These are phyloP conservation scores for Halisarca cf. caerulea DNA, from an alignment of 37 sponge, comb jelly and placozoan species.

Conservation along the genomic window DNA sequence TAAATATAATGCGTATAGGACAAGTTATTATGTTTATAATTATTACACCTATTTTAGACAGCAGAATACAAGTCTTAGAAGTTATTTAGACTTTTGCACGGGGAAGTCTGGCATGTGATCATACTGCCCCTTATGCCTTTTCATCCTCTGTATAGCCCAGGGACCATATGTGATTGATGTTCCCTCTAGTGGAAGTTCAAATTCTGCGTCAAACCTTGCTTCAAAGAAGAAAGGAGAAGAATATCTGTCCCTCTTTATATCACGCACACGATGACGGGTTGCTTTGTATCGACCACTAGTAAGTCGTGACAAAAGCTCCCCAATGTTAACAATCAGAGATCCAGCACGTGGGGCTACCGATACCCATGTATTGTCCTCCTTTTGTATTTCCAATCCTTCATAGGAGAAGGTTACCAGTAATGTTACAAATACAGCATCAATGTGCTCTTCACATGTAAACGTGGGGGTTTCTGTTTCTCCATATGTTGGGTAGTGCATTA, in stretches of 20 bases:
- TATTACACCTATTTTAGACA: no score
- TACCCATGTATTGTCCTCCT: constrained; percentile 30
- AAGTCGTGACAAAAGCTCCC: constrained; percentile 24
- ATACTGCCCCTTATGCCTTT: constrained; percentile 23
- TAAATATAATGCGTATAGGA: no score
- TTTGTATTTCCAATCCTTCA: constrained; percentile 37
- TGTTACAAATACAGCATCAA: constrained; percentile 49
- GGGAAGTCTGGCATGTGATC: constrained; percentile 15
- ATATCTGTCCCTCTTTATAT: constrained; percentile 36
- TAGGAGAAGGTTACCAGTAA: constrained; percentile 44
- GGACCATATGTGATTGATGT: constrained; percentile 37
- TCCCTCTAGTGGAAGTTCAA: constrained; percentile 30
- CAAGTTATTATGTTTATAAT: no score
- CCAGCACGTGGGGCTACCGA: constrained; percentile 35
- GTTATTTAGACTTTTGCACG: no score
- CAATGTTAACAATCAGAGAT: constrained; percentile 50
- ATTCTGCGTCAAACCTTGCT: constrained; percentile 37
- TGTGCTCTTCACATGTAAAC: constrained; percentile 43
- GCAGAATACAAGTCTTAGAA: no score
- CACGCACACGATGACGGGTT: constrained; percentile 54
- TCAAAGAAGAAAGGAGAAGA: constrained; percentile 61
- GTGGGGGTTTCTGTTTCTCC: neutral
- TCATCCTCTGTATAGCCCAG: constrained; percentile 7
- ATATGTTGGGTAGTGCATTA: constrained; percentile 52
- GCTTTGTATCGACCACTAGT: constrained; percentile 52